A percentile compares a stretch with the other conserved stretches of the same genome.
Evolutionary conservation across 2,113 vertebrate genomes (phyloP).

Genomic region (Orientallactaga bullata): DNA sequence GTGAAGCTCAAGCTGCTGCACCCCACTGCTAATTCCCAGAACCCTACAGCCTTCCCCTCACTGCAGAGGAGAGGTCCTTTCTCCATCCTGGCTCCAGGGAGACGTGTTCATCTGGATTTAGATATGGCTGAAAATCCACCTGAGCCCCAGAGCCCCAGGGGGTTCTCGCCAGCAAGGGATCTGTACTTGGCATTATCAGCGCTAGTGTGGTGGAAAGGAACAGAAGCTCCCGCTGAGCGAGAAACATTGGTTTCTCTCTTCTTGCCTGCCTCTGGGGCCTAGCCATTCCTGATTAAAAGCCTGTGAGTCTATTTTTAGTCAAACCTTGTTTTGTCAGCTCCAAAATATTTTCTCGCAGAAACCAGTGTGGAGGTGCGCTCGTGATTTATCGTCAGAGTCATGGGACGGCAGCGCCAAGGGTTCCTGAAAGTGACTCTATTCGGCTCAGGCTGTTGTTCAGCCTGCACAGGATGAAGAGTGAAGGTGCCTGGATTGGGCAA

Average conservation of each 20-base stretch:
- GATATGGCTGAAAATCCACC: constrained; percentile 14
- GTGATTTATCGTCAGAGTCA: constrained; percentile 79
- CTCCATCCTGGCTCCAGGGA: not conserved
- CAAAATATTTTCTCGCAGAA: constrained; percentile 67
- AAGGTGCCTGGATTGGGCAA: not conserved
- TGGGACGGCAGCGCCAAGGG: constrained; percentile 69
- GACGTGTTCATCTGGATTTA: not conserved
- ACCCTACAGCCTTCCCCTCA: too few species aligned
- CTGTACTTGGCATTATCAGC: not conserved
- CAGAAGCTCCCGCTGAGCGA: not conserved
- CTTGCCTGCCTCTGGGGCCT: constrained; percentile 7
- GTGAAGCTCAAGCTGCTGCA: not conserved
- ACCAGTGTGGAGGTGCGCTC: constrained; percentile 70
- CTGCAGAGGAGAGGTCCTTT: not conserved
- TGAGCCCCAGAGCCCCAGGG: not conserved
- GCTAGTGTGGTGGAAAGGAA: not conserved
- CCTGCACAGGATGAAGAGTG: not conserved
- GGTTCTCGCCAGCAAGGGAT: not conserved
- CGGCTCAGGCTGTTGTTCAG: constrained; percentile 1
- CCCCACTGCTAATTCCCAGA: not conserved
- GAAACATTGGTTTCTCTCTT: not conserved
- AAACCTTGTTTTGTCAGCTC: constrained; percentile 65
- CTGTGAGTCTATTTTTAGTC: constrained; percentile 78
- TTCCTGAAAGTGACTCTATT: constrained; percentile 74
- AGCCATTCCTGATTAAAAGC: not conserved